Evolutionary conservation across 2,113 vertebrate species (phyloP).

Genomic region (Plecotus auritus): DNA sequence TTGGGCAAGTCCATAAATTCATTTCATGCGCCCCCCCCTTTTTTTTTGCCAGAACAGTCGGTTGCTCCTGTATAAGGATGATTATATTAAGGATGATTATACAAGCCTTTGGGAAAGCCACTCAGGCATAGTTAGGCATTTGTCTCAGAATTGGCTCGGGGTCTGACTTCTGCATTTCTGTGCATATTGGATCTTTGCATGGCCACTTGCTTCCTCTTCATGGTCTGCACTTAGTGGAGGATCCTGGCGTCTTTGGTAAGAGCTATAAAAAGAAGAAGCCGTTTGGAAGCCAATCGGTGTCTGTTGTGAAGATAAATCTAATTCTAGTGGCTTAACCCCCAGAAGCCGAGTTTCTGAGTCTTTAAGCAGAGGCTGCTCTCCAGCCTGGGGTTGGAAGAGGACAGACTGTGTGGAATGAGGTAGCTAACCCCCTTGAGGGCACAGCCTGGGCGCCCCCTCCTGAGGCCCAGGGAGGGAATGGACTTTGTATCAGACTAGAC

Average conservation of each 20-base stretch:
- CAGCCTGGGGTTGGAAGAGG: not conserved
- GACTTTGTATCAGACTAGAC: not conserved
- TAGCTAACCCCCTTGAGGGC: rapidly evolving
- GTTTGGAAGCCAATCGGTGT: constrained; percentile 2
- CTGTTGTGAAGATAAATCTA: constrained; percentile 18
- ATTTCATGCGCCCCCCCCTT: constrained; percentile 10
- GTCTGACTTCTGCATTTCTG: constrained; percentile 33
- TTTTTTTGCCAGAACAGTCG: not conserved
- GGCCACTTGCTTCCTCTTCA: constrained; percentile 29
- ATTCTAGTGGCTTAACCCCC: not conserved
- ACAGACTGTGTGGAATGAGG: rapidly evolving
- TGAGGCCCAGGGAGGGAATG: not conserved
- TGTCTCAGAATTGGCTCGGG: constrained; percentile 15
- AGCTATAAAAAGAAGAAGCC: constrained; percentile 46
- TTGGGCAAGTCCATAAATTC: constrained; percentile 38
- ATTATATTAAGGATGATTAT: not conserved
- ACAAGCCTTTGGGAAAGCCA: constrained; percentile 41
- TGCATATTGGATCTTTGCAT: constrained; percentile 43
- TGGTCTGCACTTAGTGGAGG: constrained; percentile 4
- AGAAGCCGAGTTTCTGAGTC: not conserved
- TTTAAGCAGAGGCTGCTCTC: not conserved
- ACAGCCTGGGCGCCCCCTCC: not conserved
- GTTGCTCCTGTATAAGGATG: constrained; percentile 5
- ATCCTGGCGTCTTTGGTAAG: not conserved
- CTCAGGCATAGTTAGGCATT: constrained; percentile 29